phyloP scores from a whole-genome alignment of 2,113 vertebrate genomes.

The Motacilla alba region DNA sequence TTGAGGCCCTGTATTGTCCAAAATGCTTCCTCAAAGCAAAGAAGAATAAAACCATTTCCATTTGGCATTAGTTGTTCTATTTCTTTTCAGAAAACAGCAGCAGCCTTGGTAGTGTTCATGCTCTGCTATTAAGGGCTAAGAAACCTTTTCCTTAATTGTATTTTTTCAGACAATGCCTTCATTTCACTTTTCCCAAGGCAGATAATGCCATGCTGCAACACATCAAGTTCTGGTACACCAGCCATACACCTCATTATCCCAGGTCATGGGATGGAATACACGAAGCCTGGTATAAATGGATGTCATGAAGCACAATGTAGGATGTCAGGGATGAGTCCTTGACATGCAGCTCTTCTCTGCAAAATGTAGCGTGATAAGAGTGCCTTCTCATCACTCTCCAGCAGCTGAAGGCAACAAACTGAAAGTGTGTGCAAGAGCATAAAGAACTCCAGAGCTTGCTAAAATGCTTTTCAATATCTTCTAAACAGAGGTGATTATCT shows the following conservation, averaged over 20 bases:
- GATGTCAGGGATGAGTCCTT: background rate
- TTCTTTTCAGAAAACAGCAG: background rate
- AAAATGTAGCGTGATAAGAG: background rate
- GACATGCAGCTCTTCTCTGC: background rate
- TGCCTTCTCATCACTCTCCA: background rate
- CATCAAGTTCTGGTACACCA: background rate
- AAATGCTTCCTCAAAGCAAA: background rate
- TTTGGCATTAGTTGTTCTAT: background rate
- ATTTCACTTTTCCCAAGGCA: slow-evolving; percentile 37
- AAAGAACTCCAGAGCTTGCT: background rate
- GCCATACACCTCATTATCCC: slow-evolving; percentile 8
- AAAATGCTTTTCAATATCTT: background rate
- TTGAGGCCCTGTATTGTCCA: background rate
- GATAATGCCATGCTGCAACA: slow-evolving; percentile 22
- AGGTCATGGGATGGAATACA: background rate
- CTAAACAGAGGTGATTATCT: background rate
- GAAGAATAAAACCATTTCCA: background rate
- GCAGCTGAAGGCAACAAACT: background rate
- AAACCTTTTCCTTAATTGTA: slow-evolving; percentile 22
- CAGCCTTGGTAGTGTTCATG: background rate
- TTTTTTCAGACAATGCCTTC: slow-evolving; percentile 27
- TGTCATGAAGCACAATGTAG: background rate
- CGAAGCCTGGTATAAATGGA: background rate
- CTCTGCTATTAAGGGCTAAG: background rate
- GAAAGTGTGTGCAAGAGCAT: background rate